Evolutionary conservation across 2,113 vertebrate species (phyloP), one percentile per base, ranked within the genome.

Genomic region (Notechis scutatus): DNA sequence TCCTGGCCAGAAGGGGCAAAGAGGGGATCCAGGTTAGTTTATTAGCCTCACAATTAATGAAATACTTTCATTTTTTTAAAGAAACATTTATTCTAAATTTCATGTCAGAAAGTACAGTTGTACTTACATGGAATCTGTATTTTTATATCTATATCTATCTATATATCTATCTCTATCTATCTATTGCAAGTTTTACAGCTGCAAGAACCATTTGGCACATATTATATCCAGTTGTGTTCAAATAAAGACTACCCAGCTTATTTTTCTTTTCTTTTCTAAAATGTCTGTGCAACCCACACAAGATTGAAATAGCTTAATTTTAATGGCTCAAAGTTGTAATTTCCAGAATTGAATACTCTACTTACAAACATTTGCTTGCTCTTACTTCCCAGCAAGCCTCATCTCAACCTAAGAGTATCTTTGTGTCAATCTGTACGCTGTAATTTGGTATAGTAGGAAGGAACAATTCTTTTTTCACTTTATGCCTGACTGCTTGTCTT

Each of bases 11-110:
- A 98, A 99, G 95, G 99, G 99, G 92, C 97, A 94, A 50, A 97
- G 94, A 92, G 99, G 99, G 91, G 94, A 96, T 90, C 93, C 86
- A 98, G 99, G 99, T 99, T 26, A 95, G 98, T 95, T 11, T 61
- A 55, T 42, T 93, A 54, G 52, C 47, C 8, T 42, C 23, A 24
- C 9, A 45, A 42, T 56, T 92, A 57, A 52, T 52, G 86, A 87
- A 61, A n/a, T 12, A 47, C 3, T 29, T 20, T 42, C 6, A 21
- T 81, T 42, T 74, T 81, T 81, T 39, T 69, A 69, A 39, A 42
- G n/a, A 81, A 39, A 42, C 47, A 86, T 42, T 85, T 59, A 24
- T 81, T 24, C 20, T 26, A 81, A 69, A n/a, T 81, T 54, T 91
- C n/a, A 39, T 55, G 18, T 81, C 34, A 54, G n/a, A 52, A 81